Base-by-base conservation (phyloP, 1,140 invertebrate genomes). In the Ceratitis capitata region DNA sequence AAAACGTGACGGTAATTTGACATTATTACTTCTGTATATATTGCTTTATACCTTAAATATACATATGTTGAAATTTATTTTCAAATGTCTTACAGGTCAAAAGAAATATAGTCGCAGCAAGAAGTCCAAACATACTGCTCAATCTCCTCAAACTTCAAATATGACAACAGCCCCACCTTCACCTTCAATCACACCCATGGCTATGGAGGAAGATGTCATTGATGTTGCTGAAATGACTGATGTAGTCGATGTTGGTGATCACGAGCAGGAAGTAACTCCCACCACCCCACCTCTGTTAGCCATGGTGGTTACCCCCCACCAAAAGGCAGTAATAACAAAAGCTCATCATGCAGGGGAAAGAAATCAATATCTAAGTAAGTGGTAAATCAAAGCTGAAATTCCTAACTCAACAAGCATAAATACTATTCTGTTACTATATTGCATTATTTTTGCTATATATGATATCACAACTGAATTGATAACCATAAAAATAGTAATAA, bases 161-260 rank as follows among this genome's bases (percentile, higher is more conserved):
- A 78, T 19, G 0, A 12, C 69, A 2, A n/a, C 61, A n/a, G 29
- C 7, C 6, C 7, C 39, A 32, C 7, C 35, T 23, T 78, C 69
- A 3, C n/a, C 26, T 0, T 5, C 56, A 16, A 12, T 26, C 5
- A 61, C 56, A 12, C 56, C 56, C 5, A 12, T 7, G 3, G 23
- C 29, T 26, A n/a, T 23, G 9, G 45, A 47, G 10, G 69, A 78
- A 78, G 69, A 78, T 23, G 45, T 42, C 12, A 16, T 45, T 4
- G 42, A 78, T 42, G 69, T 45, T 45, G n/a, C n/a, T 78, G 69
- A 78, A 78, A 78, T 78, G 19, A 45, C 45, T 23, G 69, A 78
- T 45, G n/a, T 78, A 45, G 39, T 78, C 19, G 69, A 78, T 78
- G 69, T 78, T n/a, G 69, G 42, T 45, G 69, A 78, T 14, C 69